phyloP scores from a whole-genome alignment of 2,888 invertebrate species.

The Globia sparganii region DNA sequence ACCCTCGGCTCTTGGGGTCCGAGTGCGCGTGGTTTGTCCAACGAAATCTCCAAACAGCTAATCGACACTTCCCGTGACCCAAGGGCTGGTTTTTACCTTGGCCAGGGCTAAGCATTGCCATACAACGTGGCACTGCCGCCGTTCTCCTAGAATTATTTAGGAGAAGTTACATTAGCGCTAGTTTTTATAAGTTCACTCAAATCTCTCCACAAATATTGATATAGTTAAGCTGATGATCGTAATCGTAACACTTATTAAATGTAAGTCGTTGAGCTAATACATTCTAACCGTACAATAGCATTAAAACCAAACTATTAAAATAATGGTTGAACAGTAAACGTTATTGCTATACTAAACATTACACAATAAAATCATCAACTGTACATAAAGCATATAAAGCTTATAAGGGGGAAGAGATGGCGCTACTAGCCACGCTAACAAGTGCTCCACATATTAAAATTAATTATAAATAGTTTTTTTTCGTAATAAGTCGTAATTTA shows the following conservation, averaged over 20 bases:
- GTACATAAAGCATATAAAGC: conserved; percentile 30
- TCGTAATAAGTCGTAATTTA: no score
- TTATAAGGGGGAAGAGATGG: neutral
- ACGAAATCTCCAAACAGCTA: neutral
- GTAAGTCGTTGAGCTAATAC: neutral
- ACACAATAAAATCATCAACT: conserved; percentile 27
- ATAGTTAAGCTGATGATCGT: conserved; percentile 3
- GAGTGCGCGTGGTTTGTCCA: neutral
- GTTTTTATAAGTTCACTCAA: neutral
- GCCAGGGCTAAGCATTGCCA: neutral
- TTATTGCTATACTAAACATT: conserved; percentile 34
- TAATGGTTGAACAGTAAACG: conserved; percentile 18
- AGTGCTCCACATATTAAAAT: no score
- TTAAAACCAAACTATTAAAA: conserved; percentile 34
- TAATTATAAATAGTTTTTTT: no score
- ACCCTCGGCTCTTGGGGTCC: neutral
- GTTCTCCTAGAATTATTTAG: neutral
- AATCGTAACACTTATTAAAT: neutral
- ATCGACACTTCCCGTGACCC: neutral
- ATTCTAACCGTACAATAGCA: no score
- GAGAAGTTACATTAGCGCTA: neutral
- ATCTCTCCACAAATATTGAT: conserved; percentile 11
- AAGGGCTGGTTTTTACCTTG: neutral
- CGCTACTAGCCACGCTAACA: no score
- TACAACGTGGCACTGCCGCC: neutral